Evolutionary conservation across 2,797 vertebrate species (phyloP), one percentile per base, ranked within the genome.

Genomic region (Leptoclinus maculatus): DNA sequence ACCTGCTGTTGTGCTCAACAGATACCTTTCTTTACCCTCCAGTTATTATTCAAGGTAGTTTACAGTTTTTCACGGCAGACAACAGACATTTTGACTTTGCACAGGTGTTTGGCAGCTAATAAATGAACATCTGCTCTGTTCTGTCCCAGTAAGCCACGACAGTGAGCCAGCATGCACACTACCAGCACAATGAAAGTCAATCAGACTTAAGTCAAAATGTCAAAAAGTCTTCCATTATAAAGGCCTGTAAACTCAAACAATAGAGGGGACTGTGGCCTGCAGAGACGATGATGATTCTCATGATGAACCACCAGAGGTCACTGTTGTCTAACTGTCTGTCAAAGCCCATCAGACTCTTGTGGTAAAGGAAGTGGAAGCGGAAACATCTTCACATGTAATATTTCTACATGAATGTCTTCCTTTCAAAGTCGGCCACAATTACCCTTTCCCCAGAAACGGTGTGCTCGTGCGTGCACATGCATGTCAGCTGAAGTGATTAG

Each of bases 241-340:
- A 29, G 2, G 3, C 27, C 19, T 32, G 29, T 9, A 5, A 36
- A 34, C 4, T 66, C 10, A 38, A 10, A 34, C 14, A 39, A 32
- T 2, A 43, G 39, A 54, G 17, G 6, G 4, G 49, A 53, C 13
- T 10, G 34, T n/a, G 27, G 7, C 25, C 13, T 34, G 32, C 32
- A 53, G 34, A 63, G 57, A 29, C 17, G 3, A 8, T 45, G 25
- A 0, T 13, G 2, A 29, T 62, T 71, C 23, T 36, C 25, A 12
- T 12, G 1, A 23, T 1, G 0, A 12, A 3, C 90, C 92, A 90
- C 60, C 34, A 89, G 91, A 87, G 85, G 92, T n/a, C 78, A 10
- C 78, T 89, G 72, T 83, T 76, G 70, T 29, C n/a, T 43, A 5
- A n/a, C 56, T 36, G 14, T 27, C 14, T 2, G 4, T 68, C 14